Base-by-base conservation (phyloP, 1,140 invertebrate genomes). In the Fragariocoptes setiger region DNA sequence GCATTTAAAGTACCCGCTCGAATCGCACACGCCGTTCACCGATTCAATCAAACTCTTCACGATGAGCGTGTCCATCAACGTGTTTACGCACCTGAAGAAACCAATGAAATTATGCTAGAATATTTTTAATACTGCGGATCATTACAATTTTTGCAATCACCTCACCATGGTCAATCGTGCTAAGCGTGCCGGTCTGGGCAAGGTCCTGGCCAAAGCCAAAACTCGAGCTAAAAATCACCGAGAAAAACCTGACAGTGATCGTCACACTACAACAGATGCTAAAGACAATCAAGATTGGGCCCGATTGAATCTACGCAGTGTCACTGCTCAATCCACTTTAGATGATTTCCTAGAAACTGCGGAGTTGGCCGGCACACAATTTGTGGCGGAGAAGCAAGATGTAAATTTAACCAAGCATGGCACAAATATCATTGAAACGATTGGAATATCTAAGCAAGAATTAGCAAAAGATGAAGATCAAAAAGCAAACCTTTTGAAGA, bases 321-420 rank as follows among this genome's bases (percentile, higher is more conserved):
- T 94, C 0, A 97, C 86, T 0, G 85, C 94, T 53, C 78, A 95
- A 55, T 80, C 70, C 40, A 80, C 78, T 16, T 70, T 95, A 43
- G 76, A 92, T 62, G 88, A 95, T 50, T 95, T 97, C 56, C 58
- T 97, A 1, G 72, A 75, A 0, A 94, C 76, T 1, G 86, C 86
- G 4, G 72, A 88, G 57, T 57, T 97, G 36, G 83, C 86, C 2
- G 76, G 78, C 19, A 79, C 73, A 4, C 80, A 94, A 53, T 97
- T 92, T 57, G 59, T 53, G 22, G 60, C 62, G 50, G 62, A 65
- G 65, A 52, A 54, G 41, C 37, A 12, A 50, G 21, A 39, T 15
- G 19, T 37, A 4, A 19, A 3, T 16, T 36, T 37, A 35, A 20
- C 43, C 50, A 22, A 44, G 47, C 18, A 45, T 50, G 35, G 22